phyloP scores from a whole-genome alignment of 2,797 vertebrate genomes.

The Tadarida brasiliensis region DNA sequence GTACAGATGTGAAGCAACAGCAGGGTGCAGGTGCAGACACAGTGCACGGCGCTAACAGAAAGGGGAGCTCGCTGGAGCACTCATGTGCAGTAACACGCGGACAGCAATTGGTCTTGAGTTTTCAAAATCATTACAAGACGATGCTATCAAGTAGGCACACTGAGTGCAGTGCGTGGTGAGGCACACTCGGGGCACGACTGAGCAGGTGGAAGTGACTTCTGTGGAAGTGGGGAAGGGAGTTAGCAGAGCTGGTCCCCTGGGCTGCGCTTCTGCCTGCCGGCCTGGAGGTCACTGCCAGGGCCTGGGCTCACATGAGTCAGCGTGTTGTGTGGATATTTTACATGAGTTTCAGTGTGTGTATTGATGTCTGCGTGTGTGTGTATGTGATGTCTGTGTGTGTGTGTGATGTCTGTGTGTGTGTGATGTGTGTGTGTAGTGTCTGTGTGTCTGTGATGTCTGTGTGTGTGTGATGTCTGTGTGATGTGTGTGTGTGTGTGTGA shows the following conservation, averaged over 20 bases:
- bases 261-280: neutral
- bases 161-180: neutral
- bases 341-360: neutral
- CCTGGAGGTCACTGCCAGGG: accelerated
- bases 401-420: too few species aligned
- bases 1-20: too few species aligned
- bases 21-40: too few species aligned
- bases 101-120: neutral
- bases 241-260: neutral
- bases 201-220: neutral
- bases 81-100: neutral
- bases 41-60: too few species aligned
- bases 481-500: too few species aligned
- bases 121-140: neutral
- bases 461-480: too few species aligned
- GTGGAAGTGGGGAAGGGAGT: accelerated
- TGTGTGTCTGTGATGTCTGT: too few species aligned
- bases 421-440: too few species aligned
- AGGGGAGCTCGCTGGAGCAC: neutral
- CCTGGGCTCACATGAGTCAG: too few species aligned
- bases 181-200: neutral
- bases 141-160: neutral
- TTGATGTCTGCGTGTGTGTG: accelerated
- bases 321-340: accelerated
- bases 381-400: too few species aligned